Evolutionary conservation across 2,113 vertebrate genomes (phyloP).

Genomic region (Zeus faber): DNA sequence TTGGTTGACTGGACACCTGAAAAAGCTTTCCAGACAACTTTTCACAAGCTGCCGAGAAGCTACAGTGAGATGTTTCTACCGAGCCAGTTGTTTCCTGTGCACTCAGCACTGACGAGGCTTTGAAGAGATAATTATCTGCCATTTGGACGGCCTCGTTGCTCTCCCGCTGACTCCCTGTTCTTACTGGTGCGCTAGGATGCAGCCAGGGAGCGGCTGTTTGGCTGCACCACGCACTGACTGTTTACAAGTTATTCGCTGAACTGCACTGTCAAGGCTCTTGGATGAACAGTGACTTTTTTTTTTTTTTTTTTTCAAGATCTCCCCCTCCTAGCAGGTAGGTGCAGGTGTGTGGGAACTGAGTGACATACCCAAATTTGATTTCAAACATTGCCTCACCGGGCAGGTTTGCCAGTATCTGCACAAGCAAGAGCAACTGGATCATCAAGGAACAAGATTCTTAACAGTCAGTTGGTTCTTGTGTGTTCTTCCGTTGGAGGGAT

Average conservation of each 20-base stretch:
- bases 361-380: too few relatives aligned
- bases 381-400: too few relatives aligned
- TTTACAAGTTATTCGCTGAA: background rate
- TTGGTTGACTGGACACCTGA: too few relatives aligned
- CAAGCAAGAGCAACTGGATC: slow-evolving; percentile 9
- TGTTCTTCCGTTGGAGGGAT: too few relatives aligned
- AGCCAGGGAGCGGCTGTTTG: slow-evolving; percentile 30
- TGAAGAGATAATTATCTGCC: slow-evolving; percentile 5
- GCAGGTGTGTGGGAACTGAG: background rate
- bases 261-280: background rate
- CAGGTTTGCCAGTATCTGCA: background rate
- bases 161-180: background rate
- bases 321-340: too few relatives aligned
- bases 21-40: too few relatives aligned
- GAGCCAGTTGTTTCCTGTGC: slow-evolving; percentile 5
- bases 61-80: too few relatives aligned
- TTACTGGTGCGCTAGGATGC: slow-evolving; percentile 9
- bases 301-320: slow-evolving; percentile 1
- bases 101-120: slow-evolving; percentile 11
- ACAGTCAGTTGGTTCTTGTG: too few relatives aligned
- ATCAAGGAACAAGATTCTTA: too few relatives aligned
- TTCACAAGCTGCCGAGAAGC: too few relatives aligned
- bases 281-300: background rate
- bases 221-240: slow-evolving; percentile 23
- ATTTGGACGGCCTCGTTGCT: slow-evolving; percentile 11